Evolutionary conservation across 2,113 vertebrate genomes (phyloP).

Genomic region (Ictalurus furcatus): DNA sequence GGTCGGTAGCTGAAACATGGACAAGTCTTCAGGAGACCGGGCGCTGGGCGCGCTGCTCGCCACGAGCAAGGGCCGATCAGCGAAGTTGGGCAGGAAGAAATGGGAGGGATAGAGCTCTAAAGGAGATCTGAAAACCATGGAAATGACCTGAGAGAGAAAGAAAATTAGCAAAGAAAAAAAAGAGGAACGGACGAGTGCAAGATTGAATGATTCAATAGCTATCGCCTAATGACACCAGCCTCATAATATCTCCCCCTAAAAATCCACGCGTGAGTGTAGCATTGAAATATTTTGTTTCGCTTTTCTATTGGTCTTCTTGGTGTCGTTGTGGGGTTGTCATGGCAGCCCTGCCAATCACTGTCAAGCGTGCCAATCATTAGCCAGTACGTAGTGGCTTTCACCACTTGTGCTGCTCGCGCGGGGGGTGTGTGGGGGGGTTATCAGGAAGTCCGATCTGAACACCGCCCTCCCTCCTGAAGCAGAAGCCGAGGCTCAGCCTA

Average conservation of each 20-base stretch:
- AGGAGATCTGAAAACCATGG: slow-evolving; percentile 99
- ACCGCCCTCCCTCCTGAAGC: slow-evolving; percentile 86
- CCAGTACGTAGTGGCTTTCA: slow-evolving; percentile 98
- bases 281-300: slow-evolving; percentile 99
- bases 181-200: slow-evolving; percentile 81
- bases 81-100: slow-evolving; percentile 99
- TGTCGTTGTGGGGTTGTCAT: slow-evolving; percentile 99
- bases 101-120: slow-evolving; percentile 99
- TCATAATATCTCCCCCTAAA: slow-evolving; percentile 99
- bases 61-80: slow-evolving; percentile 94
- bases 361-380: slow-evolving; percentile 99
- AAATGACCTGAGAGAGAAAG: slow-evolving; percentile 91
- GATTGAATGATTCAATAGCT: slow-evolving; percentile 97
- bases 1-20: slow-evolving; percentile 99
- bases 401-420: slow-evolving; percentile 83
- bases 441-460: slow-evolving; percentile 88
- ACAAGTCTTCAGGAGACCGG: slow-evolving; percentile 98
- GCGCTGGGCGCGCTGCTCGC: slow-evolving; percentile 87
- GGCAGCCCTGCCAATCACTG: slow-evolving; percentile 99
- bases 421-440: slow-evolving; percentile 69
- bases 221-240: slow-evolving; percentile 99
- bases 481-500: slow-evolving; percentile 80
- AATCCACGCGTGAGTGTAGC: slow-evolving; percentile 99
- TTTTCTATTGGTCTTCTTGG: slow-evolving; percentile 99
- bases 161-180: slow-evolving; percentile 81